Conservation (phyloP, 1,140 invertebrate genomes). For the Drosophila athabasca region DNA sequence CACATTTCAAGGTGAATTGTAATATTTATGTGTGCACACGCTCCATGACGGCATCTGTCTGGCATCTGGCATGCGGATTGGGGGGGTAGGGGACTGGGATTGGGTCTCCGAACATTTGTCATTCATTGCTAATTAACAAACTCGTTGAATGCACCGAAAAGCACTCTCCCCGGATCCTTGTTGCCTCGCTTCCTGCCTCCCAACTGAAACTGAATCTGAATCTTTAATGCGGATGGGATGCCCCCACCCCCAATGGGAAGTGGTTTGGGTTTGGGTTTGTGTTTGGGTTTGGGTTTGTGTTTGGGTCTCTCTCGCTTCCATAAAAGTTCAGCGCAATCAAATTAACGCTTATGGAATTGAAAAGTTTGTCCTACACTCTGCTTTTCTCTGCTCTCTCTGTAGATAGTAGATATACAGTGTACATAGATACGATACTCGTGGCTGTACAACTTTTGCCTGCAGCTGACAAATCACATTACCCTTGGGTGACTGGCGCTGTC, state of each 20-base stretch:
- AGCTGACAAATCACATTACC: slow-evolving; percentile 38
- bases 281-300: not conserved
- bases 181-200: slow-evolving; percentile 8
- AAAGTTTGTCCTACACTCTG: slow-evolving; percentile 43
- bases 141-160: slow-evolving; percentile 63
- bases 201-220: slow-evolving; percentile 13
- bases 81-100: not conserved
- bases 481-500: slow-evolving; percentile 9
- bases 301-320: not conserved
- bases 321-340: slow-evolving; percentile 58
- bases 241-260: slow-evolving; percentile 8
- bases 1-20: slow-evolving; percentile 59
- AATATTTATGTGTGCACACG: slow-evolving; percentile 60
- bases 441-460: slow-evolving; percentile 28
- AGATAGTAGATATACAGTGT: too few species aligned
- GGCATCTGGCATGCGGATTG: slow-evolving; percentile 19
- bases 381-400: too few species aligned
- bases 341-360: slow-evolving; percentile 50
- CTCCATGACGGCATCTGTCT: slow-evolving; percentile 47
- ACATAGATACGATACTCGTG: too few species aligned
- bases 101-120: slow-evolving; percentile 34
- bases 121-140: slow-evolving; percentile 68
- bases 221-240: slow-evolving; percentile 29
- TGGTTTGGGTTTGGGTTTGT: slow-evolving; percentile 1
- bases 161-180: slow-evolving; percentile 22